These are phyloP conservation scores for Anomalospiza imberbis DNA, from an alignment of 2,797 vertebrate species.

Conservation along the genomic window DNA sequence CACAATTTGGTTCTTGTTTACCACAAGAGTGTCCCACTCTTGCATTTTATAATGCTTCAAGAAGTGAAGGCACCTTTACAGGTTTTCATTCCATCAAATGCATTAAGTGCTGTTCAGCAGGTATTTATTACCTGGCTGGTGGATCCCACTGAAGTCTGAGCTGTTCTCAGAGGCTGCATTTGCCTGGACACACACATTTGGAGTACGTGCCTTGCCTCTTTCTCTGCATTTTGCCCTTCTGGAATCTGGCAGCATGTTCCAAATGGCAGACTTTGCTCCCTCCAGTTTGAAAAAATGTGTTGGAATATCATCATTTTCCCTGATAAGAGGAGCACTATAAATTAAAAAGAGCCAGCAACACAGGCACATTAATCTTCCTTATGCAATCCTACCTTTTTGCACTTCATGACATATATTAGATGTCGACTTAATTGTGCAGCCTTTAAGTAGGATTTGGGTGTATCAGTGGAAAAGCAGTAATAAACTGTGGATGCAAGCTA, in stretches of 20 bases:
- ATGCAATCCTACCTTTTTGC: constrained; percentile 3
- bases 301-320: constrained; percentile 4
- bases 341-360: constrained; percentile 1
- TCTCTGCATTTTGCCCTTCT: not conserved
- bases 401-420: constrained; percentile 1
- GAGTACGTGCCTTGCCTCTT: not conserved
- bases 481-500: not conserved
- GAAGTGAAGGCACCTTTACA: not conserved
- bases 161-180: rapidly evolving
- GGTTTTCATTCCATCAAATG: not conserved
- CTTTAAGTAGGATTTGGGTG: not conserved
- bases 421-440: constrained; percentile 14
- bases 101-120: not conserved
- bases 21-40: not conserved
- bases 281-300: not conserved
- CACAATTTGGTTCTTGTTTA: not conserved
- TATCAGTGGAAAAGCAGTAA: not conserved
- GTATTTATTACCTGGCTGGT: not conserved
- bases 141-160: not conserved
- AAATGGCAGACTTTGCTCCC: not conserved
- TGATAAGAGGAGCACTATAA: constrained; percentile 17
- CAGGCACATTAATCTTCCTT: constrained; percentile 22
- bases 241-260: not conserved
- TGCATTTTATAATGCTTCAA: not conserved
- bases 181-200: not conserved